Percentiles rank a stretch among this genome's conserved stretches.
Evolutionary conservation across 2,797 vertebrate species (phyloP).

Genomic region (Sebastes trivittatus): DNA sequence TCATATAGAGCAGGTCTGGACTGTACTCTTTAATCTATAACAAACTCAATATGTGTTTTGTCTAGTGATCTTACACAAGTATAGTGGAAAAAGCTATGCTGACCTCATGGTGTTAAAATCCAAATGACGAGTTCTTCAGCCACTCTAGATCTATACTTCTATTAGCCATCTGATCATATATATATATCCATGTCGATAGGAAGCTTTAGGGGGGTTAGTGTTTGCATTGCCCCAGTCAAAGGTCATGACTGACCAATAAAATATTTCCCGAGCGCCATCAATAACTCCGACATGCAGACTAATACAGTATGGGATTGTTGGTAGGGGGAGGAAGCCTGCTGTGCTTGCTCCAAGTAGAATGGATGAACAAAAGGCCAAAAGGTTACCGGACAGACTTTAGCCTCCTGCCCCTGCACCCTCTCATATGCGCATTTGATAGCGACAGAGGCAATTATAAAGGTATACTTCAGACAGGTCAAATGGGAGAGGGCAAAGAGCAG

Average conservation of each 20-base stretch:
- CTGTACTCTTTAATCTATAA: neutral
- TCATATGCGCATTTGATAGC: constrained; percentile 84
- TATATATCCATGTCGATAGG: constrained; percentile 66
- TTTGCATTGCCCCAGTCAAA: constrained; percentile 81
- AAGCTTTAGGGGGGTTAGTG: constrained; percentile 76
- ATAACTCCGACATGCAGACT: constrained; percentile 82
- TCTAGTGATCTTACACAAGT: constrained; percentile 23
- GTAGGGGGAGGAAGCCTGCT: constrained; percentile 53
- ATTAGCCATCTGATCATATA: constrained; percentile 71
- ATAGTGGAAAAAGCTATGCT: constrained; percentile 41
- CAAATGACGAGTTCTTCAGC: constrained; percentile 50
- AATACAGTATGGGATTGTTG: constrained; percentile 82
- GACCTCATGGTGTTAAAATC: constrained; percentile 61
- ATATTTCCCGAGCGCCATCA: constrained; percentile 81
- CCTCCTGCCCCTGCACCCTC: constrained; percentile 65
- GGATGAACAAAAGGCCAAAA: constrained; percentile 80
- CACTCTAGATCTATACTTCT: constrained; percentile 69
- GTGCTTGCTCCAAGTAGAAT: constrained; percentile 70
- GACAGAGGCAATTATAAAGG: constrained; percentile 84
- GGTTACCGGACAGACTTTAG: constrained; percentile 80
- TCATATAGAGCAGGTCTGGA: neutral
- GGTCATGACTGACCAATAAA: constrained; percentile 84
- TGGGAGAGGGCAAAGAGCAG: constrained; percentile 83
- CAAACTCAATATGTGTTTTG: constrained; percentile 25
- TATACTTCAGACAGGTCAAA: constrained; percentile 86